Percentiles rank a stretch among this genome's conserved stretches.
Evolutionary conservation across 2,888 invertebrate species (phyloP).

Genomic region (Argyra leucocephala): DNA sequence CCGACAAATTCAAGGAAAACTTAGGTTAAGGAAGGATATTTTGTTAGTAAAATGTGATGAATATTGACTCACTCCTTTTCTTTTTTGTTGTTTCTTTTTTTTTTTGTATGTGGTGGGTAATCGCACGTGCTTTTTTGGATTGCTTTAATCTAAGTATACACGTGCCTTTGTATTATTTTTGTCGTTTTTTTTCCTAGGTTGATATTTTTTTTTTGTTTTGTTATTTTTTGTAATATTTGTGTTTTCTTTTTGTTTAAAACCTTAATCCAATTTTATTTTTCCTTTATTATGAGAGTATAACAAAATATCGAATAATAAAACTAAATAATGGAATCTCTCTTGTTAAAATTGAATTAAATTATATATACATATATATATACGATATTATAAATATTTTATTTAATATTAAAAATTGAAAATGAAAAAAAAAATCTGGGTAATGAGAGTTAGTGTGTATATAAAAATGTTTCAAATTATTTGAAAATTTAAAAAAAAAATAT

Average conservation of each 20-base stretch:
- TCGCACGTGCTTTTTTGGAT: slow-evolving; percentile 1
- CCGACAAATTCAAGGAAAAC: not conserved
- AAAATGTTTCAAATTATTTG: too few species aligned
- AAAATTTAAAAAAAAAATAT: too few species aligned
- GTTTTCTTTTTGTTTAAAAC: not conserved
- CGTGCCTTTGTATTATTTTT: not conserved
- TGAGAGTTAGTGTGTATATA: too few species aligned
- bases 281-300: slow-evolving; percentile 4
- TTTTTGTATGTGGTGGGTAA: not conserved
- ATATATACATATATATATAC: not conserved
- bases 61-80: not conserved
- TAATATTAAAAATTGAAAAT: not conserved
- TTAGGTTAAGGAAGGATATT: not conserved
- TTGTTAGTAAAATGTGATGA: not conserved
- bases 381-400: too few species aligned
- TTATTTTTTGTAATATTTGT: not conserved
- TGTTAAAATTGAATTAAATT: not conserved
- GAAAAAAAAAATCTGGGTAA: not conserved
- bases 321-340: not conserved
- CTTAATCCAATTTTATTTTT: not conserved
- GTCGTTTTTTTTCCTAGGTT: not conserved
- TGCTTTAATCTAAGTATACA: not conserved
- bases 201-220: not conserved
- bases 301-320: not conserved
- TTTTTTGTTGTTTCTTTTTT: not conserved